Evolutionary conservation across 2,797 vertebrate species (phyloP).

Genomic region (Antrozous pallidus): DNA sequence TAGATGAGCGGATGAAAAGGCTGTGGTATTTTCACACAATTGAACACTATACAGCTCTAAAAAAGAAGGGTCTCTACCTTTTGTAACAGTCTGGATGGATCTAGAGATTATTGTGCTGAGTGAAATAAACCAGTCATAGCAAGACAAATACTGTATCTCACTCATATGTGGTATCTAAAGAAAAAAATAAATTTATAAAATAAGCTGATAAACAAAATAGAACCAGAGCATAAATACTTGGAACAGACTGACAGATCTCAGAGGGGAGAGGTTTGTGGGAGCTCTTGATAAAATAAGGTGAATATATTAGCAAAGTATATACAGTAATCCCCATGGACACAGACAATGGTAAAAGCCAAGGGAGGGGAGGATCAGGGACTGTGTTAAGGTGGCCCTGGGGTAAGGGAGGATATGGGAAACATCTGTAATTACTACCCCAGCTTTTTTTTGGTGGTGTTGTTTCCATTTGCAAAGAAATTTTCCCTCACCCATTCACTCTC

Average conservation of each 20-base stretch:
- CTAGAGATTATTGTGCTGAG: background rate
- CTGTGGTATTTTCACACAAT: background rate
- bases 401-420: background rate
- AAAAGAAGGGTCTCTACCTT: background rate
- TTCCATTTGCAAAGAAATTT: no score
- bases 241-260: background rate
- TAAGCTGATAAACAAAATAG: background rate
- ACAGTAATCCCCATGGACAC: background rate
- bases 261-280: background rate
- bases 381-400: background rate
- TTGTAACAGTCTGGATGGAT: background rate
- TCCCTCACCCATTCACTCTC: no score
- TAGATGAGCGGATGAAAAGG: background rate
- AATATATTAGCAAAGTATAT: background rate
- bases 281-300: background rate
- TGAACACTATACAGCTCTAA: background rate
- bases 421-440: background rate
- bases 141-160: background rate
- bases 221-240: background rate
- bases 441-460: no score
- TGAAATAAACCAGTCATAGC: background rate
- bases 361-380: background rate
- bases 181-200: background rate
- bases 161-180: background rate
- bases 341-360: background rate